A percentile compares a stretch with the other conserved stretches of the same genome.
Evolutionary conservation across 2,797 vertebrate species (phyloP).

Genomic region (Micrastur ruficollis): DNA sequence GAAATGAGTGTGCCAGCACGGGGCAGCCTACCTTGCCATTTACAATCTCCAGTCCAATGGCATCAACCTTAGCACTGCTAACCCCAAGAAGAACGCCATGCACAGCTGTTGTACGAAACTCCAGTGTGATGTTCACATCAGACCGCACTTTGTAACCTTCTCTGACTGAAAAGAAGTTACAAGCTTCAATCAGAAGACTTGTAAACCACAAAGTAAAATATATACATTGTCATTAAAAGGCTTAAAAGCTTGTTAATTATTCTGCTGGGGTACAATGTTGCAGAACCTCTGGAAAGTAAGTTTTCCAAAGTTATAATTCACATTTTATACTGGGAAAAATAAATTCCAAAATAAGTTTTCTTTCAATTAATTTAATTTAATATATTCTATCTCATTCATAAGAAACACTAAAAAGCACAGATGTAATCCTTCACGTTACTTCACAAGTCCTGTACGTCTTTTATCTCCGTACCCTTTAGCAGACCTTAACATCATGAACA

Average conservation of each 20-base stretch:
- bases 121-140: conserved; percentile 85
- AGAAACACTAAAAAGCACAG: background rate
- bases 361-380: background rate
- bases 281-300: background rate
- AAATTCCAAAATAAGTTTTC: background rate
- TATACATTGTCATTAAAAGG: background rate
- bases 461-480: background rate
- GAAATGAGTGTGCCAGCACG: background rate
- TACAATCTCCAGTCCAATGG: conserved; percentile 89
- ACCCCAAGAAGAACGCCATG: conserved; percentile 86
- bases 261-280: background rate
- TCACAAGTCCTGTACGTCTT: background rate
- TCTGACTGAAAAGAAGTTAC: conserved; percentile 76
- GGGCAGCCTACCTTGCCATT: conserved; percentile 82
- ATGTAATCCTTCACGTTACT: background rate
- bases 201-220: background rate
- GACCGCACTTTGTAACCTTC: conserved; percentile 91
- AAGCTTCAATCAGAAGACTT: background rate
- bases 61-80: conserved; percentile 92
- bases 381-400: background rate
- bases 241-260: background rate
- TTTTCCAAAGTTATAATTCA: background rate
- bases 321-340: background rate
- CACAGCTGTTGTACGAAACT: conserved; percentile 82
- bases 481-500: background rate